These are phyloP conservation scores for Thera britannica DNA, from an alignment of 2,888 invertebrate genomes.

Conservation along the genomic window DNA sequence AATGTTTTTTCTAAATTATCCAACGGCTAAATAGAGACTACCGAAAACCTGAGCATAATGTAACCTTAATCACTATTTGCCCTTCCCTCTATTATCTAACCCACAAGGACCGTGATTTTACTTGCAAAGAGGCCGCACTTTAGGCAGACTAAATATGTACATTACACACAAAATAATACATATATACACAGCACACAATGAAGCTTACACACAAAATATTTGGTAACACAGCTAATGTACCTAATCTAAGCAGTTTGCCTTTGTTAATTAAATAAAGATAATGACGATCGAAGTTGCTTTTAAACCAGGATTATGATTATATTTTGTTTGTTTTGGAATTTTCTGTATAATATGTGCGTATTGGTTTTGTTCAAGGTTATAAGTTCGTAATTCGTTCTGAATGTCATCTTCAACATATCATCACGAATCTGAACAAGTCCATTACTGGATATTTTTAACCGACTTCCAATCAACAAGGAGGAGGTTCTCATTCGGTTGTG, in stretches of 20 bases:
- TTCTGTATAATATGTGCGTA: constrained; percentile 3
- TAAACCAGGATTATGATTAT: constrained; percentile 9
- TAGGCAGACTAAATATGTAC: constrained; percentile 77
- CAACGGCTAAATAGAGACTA: too few species aligned
- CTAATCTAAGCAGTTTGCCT: constrained; percentile 76
- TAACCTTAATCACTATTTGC: constrained; percentile 4
- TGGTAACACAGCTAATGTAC: constrained; percentile 76
- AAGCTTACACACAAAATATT: constrained; percentile 80
- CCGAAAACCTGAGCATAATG: neutral
- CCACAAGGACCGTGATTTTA: constrained; percentile 6
- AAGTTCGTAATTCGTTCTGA: neutral
- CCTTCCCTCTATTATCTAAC: constrained; percentile 2
- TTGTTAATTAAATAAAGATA: constrained; percentile 73
- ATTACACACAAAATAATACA: constrained; percentile 68
- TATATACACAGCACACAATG: constrained; percentile 68
- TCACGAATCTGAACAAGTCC: too few species aligned
- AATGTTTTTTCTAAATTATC: too few species aligned
- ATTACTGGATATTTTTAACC: too few species aligned
- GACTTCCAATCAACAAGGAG: too few species aligned
- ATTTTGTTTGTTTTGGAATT: constrained; percentile 16
- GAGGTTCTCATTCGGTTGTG: too few species aligned
- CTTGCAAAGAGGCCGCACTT: constrained; percentile 60
- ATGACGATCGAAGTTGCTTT: constrained; percentile 49
- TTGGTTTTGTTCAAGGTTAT: constrained; percentile 8
- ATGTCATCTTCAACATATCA: constrained; percentile 1